Evolutionary conservation across 64 coral and sea anemone genomes (phyloP).

Genomic region (Porites lutea): DNA sequence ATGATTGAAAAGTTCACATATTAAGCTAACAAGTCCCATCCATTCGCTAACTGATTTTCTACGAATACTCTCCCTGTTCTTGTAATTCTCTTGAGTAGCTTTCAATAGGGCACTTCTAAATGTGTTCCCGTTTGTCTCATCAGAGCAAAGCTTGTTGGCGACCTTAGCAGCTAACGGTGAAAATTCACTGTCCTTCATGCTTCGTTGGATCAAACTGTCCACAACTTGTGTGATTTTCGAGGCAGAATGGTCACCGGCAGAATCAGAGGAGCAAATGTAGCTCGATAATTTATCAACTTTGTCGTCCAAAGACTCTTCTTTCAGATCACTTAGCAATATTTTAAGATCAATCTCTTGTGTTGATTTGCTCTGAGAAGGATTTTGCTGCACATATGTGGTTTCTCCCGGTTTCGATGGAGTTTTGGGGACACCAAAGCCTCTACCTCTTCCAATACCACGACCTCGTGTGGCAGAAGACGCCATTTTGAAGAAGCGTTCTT

Average conservation of each 20-base stretch:
- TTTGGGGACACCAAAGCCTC: constrained; percentile 58
- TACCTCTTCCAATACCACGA: constrained; percentile 82
- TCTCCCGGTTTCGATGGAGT: constrained; percentile 6
- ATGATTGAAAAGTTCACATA: constrained; percentile 88
- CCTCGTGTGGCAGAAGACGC: constrained; percentile 74
- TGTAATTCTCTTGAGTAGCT: constrained; percentile 84
- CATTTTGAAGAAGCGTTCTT: constrained; percentile 52
- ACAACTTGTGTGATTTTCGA: constrained; percentile 29
- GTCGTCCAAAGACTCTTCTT: constrained; percentile 37
- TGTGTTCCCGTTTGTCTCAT: constrained; percentile 49
- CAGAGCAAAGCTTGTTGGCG: constrained; percentile 60
- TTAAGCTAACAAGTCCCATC: constrained; percentile 70
- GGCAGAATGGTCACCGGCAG: neutral
- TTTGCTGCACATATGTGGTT: constrained; percentile 10
- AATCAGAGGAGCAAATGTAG: neutral
- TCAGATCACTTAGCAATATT: constrained; percentile 51
- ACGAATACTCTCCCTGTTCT: constrained; percentile 68
- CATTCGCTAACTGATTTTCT: constrained; percentile 64
- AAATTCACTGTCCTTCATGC: constrained; percentile 72
- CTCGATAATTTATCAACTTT: constrained; percentile 7
- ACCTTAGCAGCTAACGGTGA: constrained; percentile 41
- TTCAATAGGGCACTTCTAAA: constrained; percentile 81
- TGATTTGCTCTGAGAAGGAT: neutral
- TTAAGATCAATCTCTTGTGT: constrained; percentile 6
- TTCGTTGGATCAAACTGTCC: constrained; percentile 55